Base-by-base conservation (phyloP, 2,797 vertebrate genomes). In the Dryobates pubescens region DNA sequence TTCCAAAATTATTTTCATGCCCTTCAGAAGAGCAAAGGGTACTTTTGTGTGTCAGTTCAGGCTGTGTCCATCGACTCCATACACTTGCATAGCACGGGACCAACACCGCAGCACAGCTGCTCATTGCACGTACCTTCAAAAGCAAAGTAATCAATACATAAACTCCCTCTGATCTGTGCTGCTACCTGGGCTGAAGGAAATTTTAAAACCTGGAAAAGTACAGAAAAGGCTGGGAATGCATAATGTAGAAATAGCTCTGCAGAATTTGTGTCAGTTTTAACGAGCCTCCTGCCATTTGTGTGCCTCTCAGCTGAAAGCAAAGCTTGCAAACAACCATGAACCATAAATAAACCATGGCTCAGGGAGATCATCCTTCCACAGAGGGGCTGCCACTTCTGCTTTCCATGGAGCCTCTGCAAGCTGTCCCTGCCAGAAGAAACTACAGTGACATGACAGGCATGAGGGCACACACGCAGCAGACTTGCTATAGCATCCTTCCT, bases 321-420 rank as follows among this genome's bases (percentile, higher is more conserved):
- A 89, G 53, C 38, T 32, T 80, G 38, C 78, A 69, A 82, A 89
- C 83, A 65, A 57, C 63, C 22, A 20, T 18, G 64, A 91, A 67
- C 36, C 59, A 77, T 84, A 94, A 90, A 91, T 82, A 94, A 93
- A 72, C 30, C 86, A 73, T 85, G 75, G 76, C 59, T 89, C 30
- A 59, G 59, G 77, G 56, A 83, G 19, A 45, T 76, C 59, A 63
- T 77, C 26, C 32, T 80, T 74, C 69, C 34, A 32, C 3, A 1
- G 45, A 80, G 32, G 17, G n/a, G n/a, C 75, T 87, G 82, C 58
- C 69, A 22, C 30, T 68, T 90, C 65, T 82, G 58, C 76, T 94
- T 77, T 54, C 49, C 16, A 70, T 77, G 23, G 49, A 80, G 29
- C 5, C 1, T 62, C 74, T 92, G 41, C 69, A 36, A 71, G 51